These are phyloP conservation scores for Fistularia commersonii DNA, from an alignment of 2,797 vertebrate species.

Conservation along the genomic window DNA sequence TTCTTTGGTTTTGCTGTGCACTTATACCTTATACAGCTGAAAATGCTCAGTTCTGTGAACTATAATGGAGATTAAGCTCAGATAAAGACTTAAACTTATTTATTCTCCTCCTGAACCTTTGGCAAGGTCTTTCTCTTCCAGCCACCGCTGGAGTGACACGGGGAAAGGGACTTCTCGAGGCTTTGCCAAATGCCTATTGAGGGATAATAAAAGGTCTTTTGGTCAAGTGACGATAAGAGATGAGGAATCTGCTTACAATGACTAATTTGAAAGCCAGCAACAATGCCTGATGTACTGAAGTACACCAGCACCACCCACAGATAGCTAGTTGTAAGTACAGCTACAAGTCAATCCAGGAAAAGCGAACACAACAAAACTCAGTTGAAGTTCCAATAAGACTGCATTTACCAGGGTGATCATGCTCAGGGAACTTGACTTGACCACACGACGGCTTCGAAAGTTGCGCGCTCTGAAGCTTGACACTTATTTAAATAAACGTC, in stretches of 20 bases:
- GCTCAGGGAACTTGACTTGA: too few relatives aligned
- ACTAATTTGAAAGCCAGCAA: slow-evolving; percentile 45
- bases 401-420: too few relatives aligned
- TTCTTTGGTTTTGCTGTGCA: too few relatives aligned
- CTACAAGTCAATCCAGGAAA: neutral
- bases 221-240: slow-evolving; percentile 42
- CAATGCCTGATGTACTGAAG: slow-evolving; percentile 17
- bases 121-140: slow-evolving; percentile 23
- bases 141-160: slow-evolving; percentile 25
- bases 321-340: neutral
- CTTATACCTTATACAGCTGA: too few relatives aligned
- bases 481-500: too few relatives aligned
- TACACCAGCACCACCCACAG: slow-evolving; percentile 61
- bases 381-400: too few relatives aligned
- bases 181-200: slow-evolving; percentile 48
- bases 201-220: slow-evolving; percentile 34
- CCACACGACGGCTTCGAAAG: too few relatives aligned
- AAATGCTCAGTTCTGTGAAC: too few relatives aligned
- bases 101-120: slow-evolving; percentile 3
- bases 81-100: neutral
- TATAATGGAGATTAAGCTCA: neutral
- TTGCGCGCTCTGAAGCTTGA: too few relatives aligned
- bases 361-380: neutral
- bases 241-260: slow-evolving; percentile 46
- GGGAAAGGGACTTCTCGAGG: slow-evolving; percentile 31